A percentile compares a stretch with the other conserved stretches of the same genome.
These are phyloP conservation scores for Caenorhabditis uteleia DNA, from an alignment of 2,888 invertebrate genomes.

Conservation along the genomic window DNA sequence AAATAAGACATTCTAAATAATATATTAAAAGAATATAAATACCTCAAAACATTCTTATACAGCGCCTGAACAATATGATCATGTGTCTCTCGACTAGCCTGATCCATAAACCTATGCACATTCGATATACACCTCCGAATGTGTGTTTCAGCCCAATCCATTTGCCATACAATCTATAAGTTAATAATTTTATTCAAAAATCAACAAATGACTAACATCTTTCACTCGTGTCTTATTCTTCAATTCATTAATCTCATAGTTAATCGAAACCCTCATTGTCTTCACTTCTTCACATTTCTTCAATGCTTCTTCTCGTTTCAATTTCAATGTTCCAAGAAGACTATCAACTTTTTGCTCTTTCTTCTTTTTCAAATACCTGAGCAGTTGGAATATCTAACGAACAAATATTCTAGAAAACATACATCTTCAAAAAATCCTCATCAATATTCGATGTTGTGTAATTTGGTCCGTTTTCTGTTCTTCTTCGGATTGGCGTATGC, in stretches of 20 bases:
- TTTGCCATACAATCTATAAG: constrained; percentile 64
- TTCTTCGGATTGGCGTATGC: neutral
- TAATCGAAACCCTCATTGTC: constrained; percentile 47
- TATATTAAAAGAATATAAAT: constrained; percentile 5
- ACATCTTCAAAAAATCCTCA: constrained; percentile 45
- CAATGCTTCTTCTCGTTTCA: constrained; percentile 54
- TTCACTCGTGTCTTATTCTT: constrained; percentile 57
- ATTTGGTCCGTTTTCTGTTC: constrained; percentile 4
- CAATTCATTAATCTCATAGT: constrained; percentile 62
- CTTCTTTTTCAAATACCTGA: constrained; percentile 45
- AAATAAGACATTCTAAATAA: too few relatives aligned
- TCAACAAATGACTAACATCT: constrained; percentile 54
- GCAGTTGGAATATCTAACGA: neutral
- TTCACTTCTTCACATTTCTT: constrained; percentile 45
- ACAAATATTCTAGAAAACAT: constrained; percentile 7
- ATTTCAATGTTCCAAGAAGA: constrained; percentile 36
- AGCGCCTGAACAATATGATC: constrained; percentile 45
- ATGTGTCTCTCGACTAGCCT: constrained; percentile 37
- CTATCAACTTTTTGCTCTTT: constrained; percentile 36
- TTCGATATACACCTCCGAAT: constrained; percentile 62
- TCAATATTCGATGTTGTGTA: constrained; percentile 27
- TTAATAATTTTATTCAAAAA: neutral
- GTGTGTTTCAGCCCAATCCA: constrained; percentile 65
- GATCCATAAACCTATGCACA: constrained; percentile 58
- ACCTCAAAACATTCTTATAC: constrained; percentile 45